These are phyloP conservation scores for Ryuthela nishihirai DNA, from an alignment of 2,888 invertebrate genomes.

Conservation along the genomic window DNA sequence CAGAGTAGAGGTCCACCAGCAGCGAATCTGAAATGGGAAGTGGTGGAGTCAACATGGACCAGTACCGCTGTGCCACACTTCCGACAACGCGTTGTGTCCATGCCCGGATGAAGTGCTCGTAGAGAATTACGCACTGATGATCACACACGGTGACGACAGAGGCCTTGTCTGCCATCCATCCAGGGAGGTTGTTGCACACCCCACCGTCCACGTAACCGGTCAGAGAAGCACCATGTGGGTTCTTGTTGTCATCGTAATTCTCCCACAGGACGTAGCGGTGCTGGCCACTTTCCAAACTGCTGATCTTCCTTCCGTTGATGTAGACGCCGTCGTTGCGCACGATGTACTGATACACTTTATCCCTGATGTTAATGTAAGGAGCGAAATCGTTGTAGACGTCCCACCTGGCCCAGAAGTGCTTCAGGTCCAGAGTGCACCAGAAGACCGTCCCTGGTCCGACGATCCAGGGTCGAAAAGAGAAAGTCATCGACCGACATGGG, in stretches of 20 bases:
- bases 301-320: not conserved
- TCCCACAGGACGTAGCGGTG: not conserved
- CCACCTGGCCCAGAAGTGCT: not conserved
- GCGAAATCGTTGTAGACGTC: not conserved
- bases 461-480: too few species aligned
- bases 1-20: not conserved
- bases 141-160: not conserved
- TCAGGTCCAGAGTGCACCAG: not conserved
- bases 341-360: not conserved
- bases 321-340: not conserved
- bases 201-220: not conserved
- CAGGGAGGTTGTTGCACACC: not conserved
- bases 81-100: too few species aligned
- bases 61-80: too few species aligned
- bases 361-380: not conserved
- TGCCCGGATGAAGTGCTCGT: not conserved
- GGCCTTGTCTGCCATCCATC: not conserved
- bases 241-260: not conserved
- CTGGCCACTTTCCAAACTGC: not conserved
- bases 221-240: not conserved
- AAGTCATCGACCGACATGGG: too few species aligned
- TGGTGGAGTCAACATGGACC: not conserved
- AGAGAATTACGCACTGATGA: not conserved
- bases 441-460: too few species aligned
- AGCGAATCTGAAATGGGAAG: not conserved